phyloP scores from a whole-genome alignment of 2,113 vertebrate species.

The Hyla sarda region DNA sequence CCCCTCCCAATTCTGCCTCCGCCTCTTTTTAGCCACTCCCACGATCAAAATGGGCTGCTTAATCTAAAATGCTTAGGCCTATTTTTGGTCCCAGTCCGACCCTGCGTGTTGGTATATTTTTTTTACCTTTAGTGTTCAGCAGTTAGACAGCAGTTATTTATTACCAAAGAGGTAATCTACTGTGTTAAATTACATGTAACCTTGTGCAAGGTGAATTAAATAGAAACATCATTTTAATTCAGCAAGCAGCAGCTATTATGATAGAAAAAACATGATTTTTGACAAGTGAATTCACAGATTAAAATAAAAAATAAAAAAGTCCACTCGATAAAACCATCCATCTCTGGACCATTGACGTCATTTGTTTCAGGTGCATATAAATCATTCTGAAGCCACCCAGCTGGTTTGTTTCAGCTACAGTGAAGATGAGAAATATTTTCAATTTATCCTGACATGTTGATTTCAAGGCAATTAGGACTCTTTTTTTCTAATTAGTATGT shows the following conservation, averaged over 20 bases:
- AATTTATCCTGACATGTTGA: constrained; percentile 47
- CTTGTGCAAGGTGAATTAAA: not conserved
- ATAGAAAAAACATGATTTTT: constrained; percentile 21
- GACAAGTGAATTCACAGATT: constrained; percentile 26
- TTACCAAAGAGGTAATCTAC: not conserved
- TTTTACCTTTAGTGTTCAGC: not conserved
- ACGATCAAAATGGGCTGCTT: too few relatives aligned
- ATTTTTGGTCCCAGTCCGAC: too few relatives aligned
- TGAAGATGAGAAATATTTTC: constrained; percentile 31
- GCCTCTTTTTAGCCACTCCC: too few relatives aligned
- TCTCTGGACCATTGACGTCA: constrained; percentile 50
- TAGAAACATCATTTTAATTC: constrained; percentile 20
- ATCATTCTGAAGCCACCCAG: constrained; percentile 51
- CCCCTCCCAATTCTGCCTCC: too few relatives aligned
- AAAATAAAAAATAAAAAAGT: constrained; percentile 20
- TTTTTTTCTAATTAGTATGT: constrained; percentile 13
- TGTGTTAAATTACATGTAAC: not conserved
- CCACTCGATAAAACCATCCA: constrained; percentile 39
- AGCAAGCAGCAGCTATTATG: not conserved
- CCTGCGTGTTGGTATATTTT: not conserved
- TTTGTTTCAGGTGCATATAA: constrained; percentile 51
- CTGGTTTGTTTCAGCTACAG: constrained; percentile 53
- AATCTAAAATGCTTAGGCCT: too few relatives aligned
- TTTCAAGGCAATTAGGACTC: constrained; percentile 37
- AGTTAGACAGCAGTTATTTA: constrained; percentile 6